Base-by-base conservation (phyloP, 2,888 invertebrate species). In the Melanchra persicariae region DNA sequence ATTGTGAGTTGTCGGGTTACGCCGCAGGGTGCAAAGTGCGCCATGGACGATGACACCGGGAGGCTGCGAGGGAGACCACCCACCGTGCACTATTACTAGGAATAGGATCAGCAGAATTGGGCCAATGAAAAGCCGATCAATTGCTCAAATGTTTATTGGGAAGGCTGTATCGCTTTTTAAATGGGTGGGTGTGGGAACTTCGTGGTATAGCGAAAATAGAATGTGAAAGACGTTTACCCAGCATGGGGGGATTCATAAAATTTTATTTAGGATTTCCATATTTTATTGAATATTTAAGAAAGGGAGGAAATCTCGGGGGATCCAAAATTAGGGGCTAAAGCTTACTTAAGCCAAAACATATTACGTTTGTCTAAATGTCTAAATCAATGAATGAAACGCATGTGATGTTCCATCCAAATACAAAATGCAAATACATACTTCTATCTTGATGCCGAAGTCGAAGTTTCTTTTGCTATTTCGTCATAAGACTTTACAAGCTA, bases 31-130 rank as follows among this genome's bases (percentile, higher is more conserved):
- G 83, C 85, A 65, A 74, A 70, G 74, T 76, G 49, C 59, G 69
- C 77, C 60, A 69, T 70, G 70, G 84, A 61, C 74, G 75, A 71
- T 77, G 73, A 75, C 81, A 75, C 52, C 17, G 52, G 71, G 52
- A 61, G 45, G 24, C n/a, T 30, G 15, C 34, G 61, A 54, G 58
- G 30, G 43, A 24, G 52, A 65, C 81, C 77, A 65, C 82, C 77
- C 67, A 73, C 62, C 57, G 82, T 57, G 74, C 84, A 72, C 70
- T 82, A 81, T 72, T 81, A 72, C 84, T 74, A 63, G 63, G 57
- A 71, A 74, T 79, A 61, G 71, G 74, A 83, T 81, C 70, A 81
- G 69, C 66, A 73, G 70, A 80, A 85, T 83, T 77, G 83, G 77
- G 37, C 80, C 77, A 77, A 80, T 77, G 74, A 74, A 82, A 55